These are phyloP conservation scores for Haemorhous mexicanus DNA, from an alignment of 2,113 vertebrate genomes.

Conservation along the genomic window DNA sequence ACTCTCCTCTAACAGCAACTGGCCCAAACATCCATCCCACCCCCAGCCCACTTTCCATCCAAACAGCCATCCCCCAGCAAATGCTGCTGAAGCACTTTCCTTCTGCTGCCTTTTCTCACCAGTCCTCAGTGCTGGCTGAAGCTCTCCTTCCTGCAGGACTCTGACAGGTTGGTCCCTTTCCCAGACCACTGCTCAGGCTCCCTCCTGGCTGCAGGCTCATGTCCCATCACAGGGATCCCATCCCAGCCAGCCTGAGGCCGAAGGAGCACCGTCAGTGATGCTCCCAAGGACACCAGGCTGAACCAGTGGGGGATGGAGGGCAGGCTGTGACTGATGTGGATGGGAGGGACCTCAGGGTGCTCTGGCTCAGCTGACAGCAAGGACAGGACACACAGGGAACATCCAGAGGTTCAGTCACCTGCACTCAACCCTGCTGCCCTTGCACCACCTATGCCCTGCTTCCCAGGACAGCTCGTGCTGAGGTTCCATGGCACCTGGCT, in stretches of 20 bases:
- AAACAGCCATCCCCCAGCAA: not conserved
- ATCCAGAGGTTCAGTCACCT: fast-evolving
- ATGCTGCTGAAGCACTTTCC: not conserved
- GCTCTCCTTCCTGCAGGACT: not conserved
- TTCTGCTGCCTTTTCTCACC: not conserved
- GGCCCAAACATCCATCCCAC: not conserved
- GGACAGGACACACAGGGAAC: not conserved
- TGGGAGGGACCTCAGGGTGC: not conserved
- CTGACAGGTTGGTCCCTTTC: not conserved
- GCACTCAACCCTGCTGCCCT: not conserved
- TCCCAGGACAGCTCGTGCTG: fast-evolving
- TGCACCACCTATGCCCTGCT: not conserved
- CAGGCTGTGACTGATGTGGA: not conserved
- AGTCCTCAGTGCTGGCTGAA: not conserved
- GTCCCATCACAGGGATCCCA: not conserved
- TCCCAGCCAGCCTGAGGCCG: not conserved
- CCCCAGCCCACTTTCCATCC: not conserved
- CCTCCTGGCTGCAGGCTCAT: fast-evolving
- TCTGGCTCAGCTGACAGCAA: not conserved
- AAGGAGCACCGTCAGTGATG: not conserved
- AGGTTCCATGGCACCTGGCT: not conserved
- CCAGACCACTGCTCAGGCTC: not conserved
- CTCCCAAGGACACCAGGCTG: not conserved
- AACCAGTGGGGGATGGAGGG: not conserved
- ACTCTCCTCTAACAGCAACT: not conserved